phyloP scores from a whole-genome alignment of 2,797 vertebrate genomes.

The Vireo griseus region DNA sequence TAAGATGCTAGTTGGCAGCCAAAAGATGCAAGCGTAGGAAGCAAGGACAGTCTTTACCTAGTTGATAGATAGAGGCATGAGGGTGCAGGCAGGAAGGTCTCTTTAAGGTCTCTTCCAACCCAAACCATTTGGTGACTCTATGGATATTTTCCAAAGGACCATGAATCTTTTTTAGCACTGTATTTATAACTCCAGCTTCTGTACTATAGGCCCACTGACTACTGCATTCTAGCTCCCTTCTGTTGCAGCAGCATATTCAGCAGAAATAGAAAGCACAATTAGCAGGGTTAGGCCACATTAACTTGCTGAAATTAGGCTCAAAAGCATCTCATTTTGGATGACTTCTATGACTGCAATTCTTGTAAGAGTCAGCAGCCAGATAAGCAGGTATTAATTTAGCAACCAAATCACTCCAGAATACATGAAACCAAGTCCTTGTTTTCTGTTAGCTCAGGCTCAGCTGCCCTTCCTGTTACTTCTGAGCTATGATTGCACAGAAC shows the following conservation, averaged over 20 bases:
- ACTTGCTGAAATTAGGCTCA: not conserved
- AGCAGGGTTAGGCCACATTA: not conserved
- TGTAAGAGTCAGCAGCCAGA: not conserved
- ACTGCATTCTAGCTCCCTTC: not conserved
- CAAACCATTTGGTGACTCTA: not conserved
- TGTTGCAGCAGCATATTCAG: not conserved
- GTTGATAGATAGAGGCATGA: not conserved
- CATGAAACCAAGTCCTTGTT: not conserved
- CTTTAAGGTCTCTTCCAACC: not conserved
- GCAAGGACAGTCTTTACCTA: not conserved
- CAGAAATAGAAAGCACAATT: not conserved
- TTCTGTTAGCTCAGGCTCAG: not conserved
- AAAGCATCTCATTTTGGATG: not conserved
- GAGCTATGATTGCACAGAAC: fast-evolving
- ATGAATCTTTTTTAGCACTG: not conserved
- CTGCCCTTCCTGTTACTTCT: not conserved
- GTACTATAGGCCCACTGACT: not conserved
- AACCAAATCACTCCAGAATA: not conserved
- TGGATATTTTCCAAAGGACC: not conserved
- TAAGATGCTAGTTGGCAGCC: not conserved
- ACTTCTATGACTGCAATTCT: not conserved
- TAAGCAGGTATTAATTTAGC: not conserved
- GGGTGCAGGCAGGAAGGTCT: not conserved
- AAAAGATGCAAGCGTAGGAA: not conserved
- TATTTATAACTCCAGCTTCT: not conserved